A percentile compares a stretch with the other conserved stretches of the same genome.
Conservation (phyloP, 2,888 invertebrate species). For the Torymus tubicola region DNA sequence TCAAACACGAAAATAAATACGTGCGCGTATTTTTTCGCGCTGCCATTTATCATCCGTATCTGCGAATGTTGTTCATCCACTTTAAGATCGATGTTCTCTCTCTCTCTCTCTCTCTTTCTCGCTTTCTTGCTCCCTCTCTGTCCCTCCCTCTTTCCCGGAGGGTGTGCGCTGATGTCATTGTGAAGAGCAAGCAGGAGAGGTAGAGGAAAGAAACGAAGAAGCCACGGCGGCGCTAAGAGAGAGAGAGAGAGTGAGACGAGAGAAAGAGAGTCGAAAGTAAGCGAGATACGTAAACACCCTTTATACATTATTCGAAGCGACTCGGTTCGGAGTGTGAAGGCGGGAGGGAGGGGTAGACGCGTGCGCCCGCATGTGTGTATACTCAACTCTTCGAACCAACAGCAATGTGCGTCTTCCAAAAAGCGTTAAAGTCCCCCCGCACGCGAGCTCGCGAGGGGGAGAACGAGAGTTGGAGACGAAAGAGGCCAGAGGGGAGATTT, state of each 20-base stretch:
- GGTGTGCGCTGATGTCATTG: constrained; percentile 5
- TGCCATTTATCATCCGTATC: constrained; percentile 31
- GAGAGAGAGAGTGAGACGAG: background rate
- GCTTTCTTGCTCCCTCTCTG: too few species aligned
- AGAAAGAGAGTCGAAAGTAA: constrained; percentile 13
- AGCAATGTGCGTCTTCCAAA: constrained; percentile 52
- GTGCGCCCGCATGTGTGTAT: background rate
- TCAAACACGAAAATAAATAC: constrained; percentile 5
- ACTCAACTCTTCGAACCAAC: background rate
- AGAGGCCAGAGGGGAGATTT: constrained; percentile 34
- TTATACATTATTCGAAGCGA: constrained; percentile 53
- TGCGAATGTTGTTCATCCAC: constrained; percentile 23
- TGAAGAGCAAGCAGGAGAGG: constrained; percentile 19
- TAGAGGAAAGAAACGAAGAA: background rate
- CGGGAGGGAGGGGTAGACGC: too few species aligned
- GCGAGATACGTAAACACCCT: constrained; percentile 58
- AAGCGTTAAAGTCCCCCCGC: constrained; percentile 61
- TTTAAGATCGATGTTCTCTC: constrained; percentile 32
- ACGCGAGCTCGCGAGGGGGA: constrained; percentile 27
- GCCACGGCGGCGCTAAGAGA: too few species aligned
- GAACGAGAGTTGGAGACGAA: constrained; percentile 25
- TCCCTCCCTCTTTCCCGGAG: too few species aligned
- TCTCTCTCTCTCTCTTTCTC: too few species aligned
- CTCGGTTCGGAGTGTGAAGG: too few species aligned
- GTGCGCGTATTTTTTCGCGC: background rate